Percentiles rank a stretch among this genome's conserved stretches.
These are phyloP conservation scores for Romanogobio albipinnatus DNA, from an alignment of 2,113 vertebrate genomes.

Conservation along the genomic window DNA sequence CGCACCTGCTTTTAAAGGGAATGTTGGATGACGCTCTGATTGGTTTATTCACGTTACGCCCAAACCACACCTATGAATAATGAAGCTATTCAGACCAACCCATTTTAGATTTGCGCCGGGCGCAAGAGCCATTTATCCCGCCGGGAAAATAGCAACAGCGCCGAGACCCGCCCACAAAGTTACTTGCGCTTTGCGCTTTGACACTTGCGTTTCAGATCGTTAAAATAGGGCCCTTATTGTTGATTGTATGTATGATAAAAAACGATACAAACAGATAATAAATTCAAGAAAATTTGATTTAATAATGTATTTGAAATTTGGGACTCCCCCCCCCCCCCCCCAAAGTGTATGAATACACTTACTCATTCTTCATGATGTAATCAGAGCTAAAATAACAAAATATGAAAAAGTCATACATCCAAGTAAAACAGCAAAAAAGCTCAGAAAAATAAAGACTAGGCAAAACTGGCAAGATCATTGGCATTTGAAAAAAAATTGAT, in stretches of 20 bases:
- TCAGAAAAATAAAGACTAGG: not conserved
- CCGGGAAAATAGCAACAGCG: too few species aligned
- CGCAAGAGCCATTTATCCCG: too few species aligned
- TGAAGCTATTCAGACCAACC: too few species aligned
- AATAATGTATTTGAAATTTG: not conserved
- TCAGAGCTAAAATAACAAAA: not conserved
- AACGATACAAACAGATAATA: not conserved
- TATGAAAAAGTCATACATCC: not conserved
- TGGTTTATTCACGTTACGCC: too few species aligned
- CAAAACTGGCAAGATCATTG: slow-evolving; percentile 46
- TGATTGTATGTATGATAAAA: not conserved
- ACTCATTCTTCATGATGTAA: not conserved
- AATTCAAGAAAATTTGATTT: not conserved
- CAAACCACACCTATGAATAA: too few species aligned
- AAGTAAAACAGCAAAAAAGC: not conserved
- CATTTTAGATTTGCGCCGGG: too few species aligned
- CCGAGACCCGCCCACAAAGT: too few species aligned
- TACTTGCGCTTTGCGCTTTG: too few species aligned
- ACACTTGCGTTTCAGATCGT: too few species aligned
- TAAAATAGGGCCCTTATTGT: too few species aligned
- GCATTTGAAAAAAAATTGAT: slow-evolving; percentile 40
- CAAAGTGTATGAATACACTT: not conserved
- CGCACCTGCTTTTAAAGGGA: too few species aligned
- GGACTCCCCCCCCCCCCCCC: not conserved
- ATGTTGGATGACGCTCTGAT: too few species aligned